A percentile compares a stretch with the other conserved stretches of the same genome.
Evolutionary conservation across 2,113 vertebrate genomes (phyloP).

Genomic region (Rafetus swinhoei): DNA sequence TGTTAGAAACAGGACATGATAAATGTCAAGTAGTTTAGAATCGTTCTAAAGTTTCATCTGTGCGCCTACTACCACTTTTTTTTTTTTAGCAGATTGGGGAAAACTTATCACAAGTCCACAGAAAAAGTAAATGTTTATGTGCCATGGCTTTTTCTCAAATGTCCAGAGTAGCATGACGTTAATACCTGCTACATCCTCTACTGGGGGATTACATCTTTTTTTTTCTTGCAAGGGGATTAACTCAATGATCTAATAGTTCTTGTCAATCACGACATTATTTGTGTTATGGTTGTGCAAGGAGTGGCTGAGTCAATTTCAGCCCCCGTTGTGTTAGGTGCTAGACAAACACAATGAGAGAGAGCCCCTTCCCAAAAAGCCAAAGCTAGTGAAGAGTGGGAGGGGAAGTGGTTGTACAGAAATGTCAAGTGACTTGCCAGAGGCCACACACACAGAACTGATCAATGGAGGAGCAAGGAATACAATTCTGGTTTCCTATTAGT

Average conservation of each 20-base stretch:
- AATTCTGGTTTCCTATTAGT: constrained; percentile 3
- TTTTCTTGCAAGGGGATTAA: constrained; percentile 54
- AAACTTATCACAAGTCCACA: constrained; percentile 27
- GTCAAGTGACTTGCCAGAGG: neutral
- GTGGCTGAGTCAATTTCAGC: neutral
- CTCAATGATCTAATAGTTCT: constrained; percentile 28
- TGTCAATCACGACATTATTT: constrained; percentile 29
- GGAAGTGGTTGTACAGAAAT: neutral
- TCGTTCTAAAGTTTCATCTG: constrained; percentile 34
- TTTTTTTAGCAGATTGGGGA: constrained; percentile 17
- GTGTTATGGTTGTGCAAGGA: neutral
- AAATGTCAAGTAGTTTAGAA: neutral
- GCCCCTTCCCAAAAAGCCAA: no score
- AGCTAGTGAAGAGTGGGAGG: neutral
- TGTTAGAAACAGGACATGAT: constrained; percentile 30
- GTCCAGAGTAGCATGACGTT: constrained; percentile 24
- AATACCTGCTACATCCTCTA: constrained; percentile 2
- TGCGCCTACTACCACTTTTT: neutral
- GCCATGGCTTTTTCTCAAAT: constrained; percentile 21
- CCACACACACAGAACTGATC: neutral
- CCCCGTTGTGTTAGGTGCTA: neutral
- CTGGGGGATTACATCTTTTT: constrained; percentile 12
- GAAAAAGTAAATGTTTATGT: constrained; percentile 45
- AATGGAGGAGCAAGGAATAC: neutral
- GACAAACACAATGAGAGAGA: neutral